Evolutionary conservation across 2,888 invertebrate species (phyloP), one percentile per base, ranked within the genome.

Genomic region (Toxonevra muliebris): DNA sequence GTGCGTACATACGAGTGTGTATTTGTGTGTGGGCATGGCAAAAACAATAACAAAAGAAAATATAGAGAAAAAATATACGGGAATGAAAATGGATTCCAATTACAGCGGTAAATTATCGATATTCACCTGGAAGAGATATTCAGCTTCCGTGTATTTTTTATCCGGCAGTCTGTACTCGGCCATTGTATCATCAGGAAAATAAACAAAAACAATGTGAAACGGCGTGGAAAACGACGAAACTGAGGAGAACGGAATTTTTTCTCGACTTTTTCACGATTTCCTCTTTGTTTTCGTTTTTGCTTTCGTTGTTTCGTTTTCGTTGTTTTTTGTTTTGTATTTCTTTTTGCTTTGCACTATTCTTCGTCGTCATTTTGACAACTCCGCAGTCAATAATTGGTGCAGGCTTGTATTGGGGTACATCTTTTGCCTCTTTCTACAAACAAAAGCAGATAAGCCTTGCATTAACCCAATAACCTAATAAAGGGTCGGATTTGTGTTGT

Each of bases 51-150:
- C 40, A 50, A 50, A 50, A 69, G 65, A 66, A 68, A 62, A 67
- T 64, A 41, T 58, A 64, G 19, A 61, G 64, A 61, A 54, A 30
- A 52, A 48, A 61, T 43, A 57, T 60, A 50, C 58, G 57, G 63
- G 70, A 54, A 58, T 64, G 64, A 55, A 65, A 60, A 52, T 53
- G 52, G 12, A 50, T 15, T 20, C 40, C 17, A 30, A 30, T 30
- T 30, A 48, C 50, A 50, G 58, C 52, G 43, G 20, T 1, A 40
- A 52, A 59, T 58, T 53, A 59, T 20, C 58, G 59, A 59, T 52
- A 65, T 62, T 66, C 69, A 75, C 75, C 75, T 76, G 76, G 67
- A 76, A 76, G 61, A 75, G 73, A 59, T 74, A 76, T 55, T 75
- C 75, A 70, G 75, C 72, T 66, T 75, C 76, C 55, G 73, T 71